Percentiles rank a stretch among this genome's conserved stretches.
Conservation (phyloP, 2,888 invertebrate genomes). For the Plusia festucae region DNA sequence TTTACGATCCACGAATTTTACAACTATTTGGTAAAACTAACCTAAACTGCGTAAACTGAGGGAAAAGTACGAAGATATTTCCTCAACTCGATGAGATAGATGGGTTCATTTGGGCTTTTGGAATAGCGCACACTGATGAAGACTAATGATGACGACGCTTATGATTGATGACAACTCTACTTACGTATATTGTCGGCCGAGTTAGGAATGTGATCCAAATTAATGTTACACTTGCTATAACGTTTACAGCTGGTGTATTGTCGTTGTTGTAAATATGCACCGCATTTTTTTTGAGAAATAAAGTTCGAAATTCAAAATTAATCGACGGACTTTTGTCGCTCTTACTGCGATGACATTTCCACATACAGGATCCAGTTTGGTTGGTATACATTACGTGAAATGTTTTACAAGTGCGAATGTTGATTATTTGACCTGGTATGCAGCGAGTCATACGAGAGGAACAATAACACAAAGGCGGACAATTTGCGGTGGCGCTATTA, state of each 20-base stretch:
- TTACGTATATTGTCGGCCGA: slow-evolving; percentile 14
- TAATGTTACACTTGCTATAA: background rate
- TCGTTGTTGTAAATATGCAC: background rate
- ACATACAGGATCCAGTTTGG: background rate
- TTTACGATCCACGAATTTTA: background rate
- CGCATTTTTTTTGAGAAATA: background rate
- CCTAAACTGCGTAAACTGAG: background rate
- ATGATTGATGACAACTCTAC: slow-evolving; percentile 46
- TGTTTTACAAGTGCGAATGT: background rate
- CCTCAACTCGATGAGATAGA: slow-evolving; percentile 34
- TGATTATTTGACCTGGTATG: background rate
- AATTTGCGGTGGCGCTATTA: background rate
- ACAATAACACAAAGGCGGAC: background rate
- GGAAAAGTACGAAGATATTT: slow-evolving; percentile 6
- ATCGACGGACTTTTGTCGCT: too few species aligned
- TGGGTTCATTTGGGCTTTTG: slow-evolving; percentile 34
- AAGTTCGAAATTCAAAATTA: background rate
- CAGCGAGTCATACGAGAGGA: background rate
- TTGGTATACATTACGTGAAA: background rate
- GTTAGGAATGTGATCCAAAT: slow-evolving; percentile 31
- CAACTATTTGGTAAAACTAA: slow-evolving; percentile 9
- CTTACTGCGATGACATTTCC: background rate
- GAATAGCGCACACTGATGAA: slow-evolving; percentile 46
- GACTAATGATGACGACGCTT: slow-evolving; percentile 46
- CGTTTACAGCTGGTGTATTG: background rate